phyloP scores from a whole-genome alignment of 2,797 vertebrate genomes.

The Botia almorhae region DNA sequence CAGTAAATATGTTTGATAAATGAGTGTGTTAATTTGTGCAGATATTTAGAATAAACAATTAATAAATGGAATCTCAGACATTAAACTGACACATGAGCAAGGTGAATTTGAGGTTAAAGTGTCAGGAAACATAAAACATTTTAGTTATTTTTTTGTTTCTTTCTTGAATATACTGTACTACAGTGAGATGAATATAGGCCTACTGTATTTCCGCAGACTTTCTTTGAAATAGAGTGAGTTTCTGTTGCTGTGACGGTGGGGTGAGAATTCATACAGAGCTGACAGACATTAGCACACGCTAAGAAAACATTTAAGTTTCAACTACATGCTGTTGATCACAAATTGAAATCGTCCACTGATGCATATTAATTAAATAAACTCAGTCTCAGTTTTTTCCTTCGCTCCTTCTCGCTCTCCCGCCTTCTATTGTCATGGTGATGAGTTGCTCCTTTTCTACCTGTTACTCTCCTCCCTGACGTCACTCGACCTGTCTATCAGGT shows the following conservation, averaged over 20 bases:
- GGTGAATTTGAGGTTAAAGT: background rate
- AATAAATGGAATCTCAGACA: background rate
- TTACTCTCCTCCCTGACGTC: slow-evolving; percentile 47
- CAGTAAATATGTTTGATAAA: background rate
- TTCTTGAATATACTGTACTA: background rate
- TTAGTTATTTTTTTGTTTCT: background rate
- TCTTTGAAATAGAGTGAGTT: slow-evolving; percentile 5
- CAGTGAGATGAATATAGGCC: background rate
- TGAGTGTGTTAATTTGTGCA: background rate
- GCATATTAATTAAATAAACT: background rate
- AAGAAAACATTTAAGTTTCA: background rate
- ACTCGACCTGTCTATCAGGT: slow-evolving; percentile 53
- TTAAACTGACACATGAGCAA: background rate
- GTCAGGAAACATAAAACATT: background rate
- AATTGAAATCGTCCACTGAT: background rate
- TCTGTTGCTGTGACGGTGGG: background rate
- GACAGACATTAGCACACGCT: background rate
- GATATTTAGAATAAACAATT: background rate
- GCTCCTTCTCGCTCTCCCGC: slow-evolving; percentile 57
- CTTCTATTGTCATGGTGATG: slow-evolving; percentile 64
- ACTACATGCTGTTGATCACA: slow-evolving; percentile 2
- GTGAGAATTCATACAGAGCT: background rate
- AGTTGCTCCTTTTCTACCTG: slow-evolving; percentile 54
- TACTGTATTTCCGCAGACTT: background rate
- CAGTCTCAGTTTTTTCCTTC: background rate